Percentiles rank a stretch among this genome's conserved stretches.
phyloP scores from a whole-genome alignment of 2,888 invertebrate species.

The Rhabditophanes sp. region DNA sequence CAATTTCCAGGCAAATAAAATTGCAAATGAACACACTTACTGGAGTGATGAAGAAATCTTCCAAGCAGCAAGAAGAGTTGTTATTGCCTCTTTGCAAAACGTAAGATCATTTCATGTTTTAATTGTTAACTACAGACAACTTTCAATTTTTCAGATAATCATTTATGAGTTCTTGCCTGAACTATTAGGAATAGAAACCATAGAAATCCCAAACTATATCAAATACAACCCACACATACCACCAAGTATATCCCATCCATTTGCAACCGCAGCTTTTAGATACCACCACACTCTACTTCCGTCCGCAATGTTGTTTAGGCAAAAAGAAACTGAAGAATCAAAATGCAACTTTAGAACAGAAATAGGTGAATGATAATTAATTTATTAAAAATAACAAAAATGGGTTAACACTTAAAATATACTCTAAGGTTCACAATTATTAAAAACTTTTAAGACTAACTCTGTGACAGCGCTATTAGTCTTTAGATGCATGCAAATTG shows the following conservation, averaged over 20 bases:
- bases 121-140: no score
- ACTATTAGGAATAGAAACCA: no score
- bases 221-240: conserved; percentile 81
- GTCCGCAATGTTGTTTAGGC: conserved; percentile 38
- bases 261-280: conserved; percentile 80
- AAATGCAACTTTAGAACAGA: conserved; percentile 50
- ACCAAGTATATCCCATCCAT: conserved; percentile 55
- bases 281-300: conserved; percentile 75
- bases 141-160: no score
- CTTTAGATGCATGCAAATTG: no score
- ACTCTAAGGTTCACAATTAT: no score
- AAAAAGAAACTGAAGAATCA: conserved; percentile 12
- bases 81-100: conserved; percentile 64
- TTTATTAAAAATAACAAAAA: no score
- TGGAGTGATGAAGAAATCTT: conserved; percentile 89
- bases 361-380: conserved; percentile 54
- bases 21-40: conserved; percentile 62
- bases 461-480: no score
- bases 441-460: no score
- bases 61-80: conserved; percentile 69
- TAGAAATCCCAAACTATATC: conserved; percentile 51
- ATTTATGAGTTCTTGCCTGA: conserved; percentile 91
- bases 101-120: no score
- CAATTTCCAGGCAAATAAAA: conserved; percentile 67
- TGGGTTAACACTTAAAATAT: no score